A percentile compares a stretch with the other conserved stretches of the same genome.
Evolutionary conservation across 2,888 invertebrate species (phyloP).

Genomic region (Pediacus dermestoides): DNA sequence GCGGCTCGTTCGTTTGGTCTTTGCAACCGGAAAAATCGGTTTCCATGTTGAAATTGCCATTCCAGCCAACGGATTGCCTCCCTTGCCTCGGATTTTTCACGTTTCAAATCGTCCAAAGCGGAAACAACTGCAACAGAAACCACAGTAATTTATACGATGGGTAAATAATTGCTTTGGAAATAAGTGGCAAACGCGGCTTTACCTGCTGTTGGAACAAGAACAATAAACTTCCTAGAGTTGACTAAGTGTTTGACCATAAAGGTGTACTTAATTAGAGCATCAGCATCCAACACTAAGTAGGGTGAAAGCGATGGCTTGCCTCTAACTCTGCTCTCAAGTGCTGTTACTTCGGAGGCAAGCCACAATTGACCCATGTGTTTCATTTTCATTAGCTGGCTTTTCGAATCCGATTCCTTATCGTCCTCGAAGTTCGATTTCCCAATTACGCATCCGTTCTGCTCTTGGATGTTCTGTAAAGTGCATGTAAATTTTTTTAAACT

Average conservation of each 20-base stretch:
- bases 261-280: slow-evolving; percentile 73
- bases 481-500: too few species aligned
- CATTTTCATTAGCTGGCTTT: slow-evolving; percentile 60
- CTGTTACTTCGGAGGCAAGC: slow-evolving; percentile 83
- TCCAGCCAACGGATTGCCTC: slow-evolving; percentile 94
- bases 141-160: too few species aligned
- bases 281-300: slow-evolving; percentile 83
- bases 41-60: slow-evolving; percentile 79
- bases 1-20: slow-evolving; percentile 76
- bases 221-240: slow-evolving; percentile 77
- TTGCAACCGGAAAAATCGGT: slow-evolving; percentile 83
- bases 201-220: slow-evolving; percentile 87
- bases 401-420: slow-evolving; percentile 17
- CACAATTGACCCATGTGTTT: slow-evolving; percentile 86
- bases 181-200: slow-evolving; percentile 41
- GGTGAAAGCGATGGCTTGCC: slow-evolving; percentile 65
- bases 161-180: slow-evolving; percentile 5
- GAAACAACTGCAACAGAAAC: slow-evolving; percentile 69
- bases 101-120: slow-evolving; percentile 83
- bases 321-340: slow-evolving; percentile 71
- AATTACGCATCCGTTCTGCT: slow-evolving; percentile 12
- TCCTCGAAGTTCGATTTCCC: slow-evolving; percentile 15
- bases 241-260: slow-evolving; percentile 78
- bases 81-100: slow-evolving; percentile 76
- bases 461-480: too few species aligned